Base-by-base conservation (phyloP, 2,888 invertebrate genomes). In the Drosophila algonquin region DNA sequence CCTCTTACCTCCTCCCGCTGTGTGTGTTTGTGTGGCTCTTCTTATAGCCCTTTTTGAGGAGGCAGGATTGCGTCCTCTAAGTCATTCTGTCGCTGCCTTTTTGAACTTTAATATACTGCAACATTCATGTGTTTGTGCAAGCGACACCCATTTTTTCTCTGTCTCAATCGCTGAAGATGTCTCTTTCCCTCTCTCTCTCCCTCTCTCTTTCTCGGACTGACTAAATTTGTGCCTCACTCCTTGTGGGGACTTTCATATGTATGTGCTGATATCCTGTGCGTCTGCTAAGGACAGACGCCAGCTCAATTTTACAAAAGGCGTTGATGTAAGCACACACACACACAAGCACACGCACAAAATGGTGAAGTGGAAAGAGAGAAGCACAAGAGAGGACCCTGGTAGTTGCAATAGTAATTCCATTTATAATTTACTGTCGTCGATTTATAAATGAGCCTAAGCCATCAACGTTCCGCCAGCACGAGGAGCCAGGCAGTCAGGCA, bases 401-500 rank as follows among this genome's bases (percentile, higher is more conserved):
- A 65, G 57, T 57, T 62, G 64, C 46, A 58, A 74, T 76, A 73
- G 83, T 86, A 86, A 80, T 86, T 73, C 79, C 82, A 88, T 83
- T 86, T 83, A 83, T 83, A 83, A 83, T 83, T 83, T 86, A 83
- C 72, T 80, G 61, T 68, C 84, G 74, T 80, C 89, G 87, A 88
- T 83, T 83, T 88, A 88, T 80, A 83, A 86, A 86, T 88, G 72
- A 75, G 75, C 76, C 72, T 44, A 60, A 63, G 75, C 72, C 76
- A 70, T 76, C 76, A 73, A 56, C 70, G 53, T 40, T 68, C 45
- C 27, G 32, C 35, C 7, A 14, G 14, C 35, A 16, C 16, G 16
- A 47, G 40, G 58, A 56, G 58, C 59, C 27, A 40, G 57, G 54
- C 51, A 35, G 54, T 51, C 57, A 45, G 14, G 40, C 40, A 35